A percentile compares a stretch with the other conserved stretches of the same genome.
phyloP scores from a whole-genome alignment of 1,140 invertebrate species.

The Delia radicum region DNA sequence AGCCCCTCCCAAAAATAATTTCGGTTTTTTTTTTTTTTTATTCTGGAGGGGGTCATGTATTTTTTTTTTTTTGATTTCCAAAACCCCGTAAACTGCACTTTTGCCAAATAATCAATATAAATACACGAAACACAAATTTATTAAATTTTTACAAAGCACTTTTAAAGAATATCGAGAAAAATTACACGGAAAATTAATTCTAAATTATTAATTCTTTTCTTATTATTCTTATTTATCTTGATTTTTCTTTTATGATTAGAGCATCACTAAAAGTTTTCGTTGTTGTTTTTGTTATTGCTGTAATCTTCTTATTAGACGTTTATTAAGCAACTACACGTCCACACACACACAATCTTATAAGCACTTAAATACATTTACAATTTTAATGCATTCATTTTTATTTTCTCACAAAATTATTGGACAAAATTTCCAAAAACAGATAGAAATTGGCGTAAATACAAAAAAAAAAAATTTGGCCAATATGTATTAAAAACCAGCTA shows the following conservation, averaged over 20 bases:
- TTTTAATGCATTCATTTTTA: neutral
- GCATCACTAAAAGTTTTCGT: neutral
- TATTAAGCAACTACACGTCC: neutral
- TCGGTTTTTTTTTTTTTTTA: no score
- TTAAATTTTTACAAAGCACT: neutral
- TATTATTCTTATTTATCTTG: neutral
- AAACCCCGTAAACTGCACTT: no score
- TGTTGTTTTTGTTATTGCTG: neutral
- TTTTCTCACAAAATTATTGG: neutral
- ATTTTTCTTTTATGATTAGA: neutral
- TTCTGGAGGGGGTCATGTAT: no score
- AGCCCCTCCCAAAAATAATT: no score
- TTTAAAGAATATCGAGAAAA: no score
- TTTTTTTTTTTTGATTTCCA: no score
- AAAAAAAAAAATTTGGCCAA: neutral
- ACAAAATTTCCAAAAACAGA: neutral
- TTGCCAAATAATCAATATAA: no score
- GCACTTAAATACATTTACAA: neutral
- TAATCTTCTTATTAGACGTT: neutral
- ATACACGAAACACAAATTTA: neutral
- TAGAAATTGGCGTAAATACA: neutral
- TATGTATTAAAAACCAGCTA: neutral
- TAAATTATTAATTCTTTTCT: neutral
- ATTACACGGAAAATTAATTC: neutral
- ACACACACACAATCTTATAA: neutral